A percentile compares a stretch with the other conserved stretches of the same genome.
These are phyloP conservation scores for Pimpla rufipes DNA, from an alignment of 2,888 invertebrate species.

Conservation along the genomic window DNA sequence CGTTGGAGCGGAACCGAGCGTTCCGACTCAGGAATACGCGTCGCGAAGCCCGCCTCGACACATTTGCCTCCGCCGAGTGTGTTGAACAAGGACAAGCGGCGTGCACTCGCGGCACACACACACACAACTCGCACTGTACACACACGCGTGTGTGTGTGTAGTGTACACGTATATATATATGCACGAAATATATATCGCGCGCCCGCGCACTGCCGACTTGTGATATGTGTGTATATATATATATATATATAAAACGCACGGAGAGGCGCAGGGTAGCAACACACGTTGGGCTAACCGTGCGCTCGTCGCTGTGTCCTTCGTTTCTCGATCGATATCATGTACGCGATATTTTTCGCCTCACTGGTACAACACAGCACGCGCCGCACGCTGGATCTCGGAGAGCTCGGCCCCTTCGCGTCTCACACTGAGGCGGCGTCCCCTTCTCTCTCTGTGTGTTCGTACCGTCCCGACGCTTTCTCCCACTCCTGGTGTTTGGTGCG, in stretches of 20 bases:
- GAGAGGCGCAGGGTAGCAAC: slow-evolving; percentile 16
- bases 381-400: slow-evolving; percentile 24
- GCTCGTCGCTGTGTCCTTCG: not conserved
- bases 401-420: slow-evolving; percentile 37
- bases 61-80: slow-evolving; percentile 42
- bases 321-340: slow-evolving; percentile 49
- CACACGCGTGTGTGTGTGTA: too few relatives aligned
- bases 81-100: slow-evolving; percentile 50
- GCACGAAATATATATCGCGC: slow-evolving; percentile 9
- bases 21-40: slow-evolving; percentile 40
- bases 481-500: slow-evolving; percentile 20
- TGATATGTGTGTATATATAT: not conserved
- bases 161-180: slow-evolving; percentile 1
- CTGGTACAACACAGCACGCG: slow-evolving; percentile 2
- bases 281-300: not conserved
- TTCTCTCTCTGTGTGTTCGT: slow-evolving; percentile 24
- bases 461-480: slow-evolving; percentile 31
- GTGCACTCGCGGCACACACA: not conserved
- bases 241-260: slow-evolving; percentile 10
- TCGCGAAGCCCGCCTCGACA: slow-evolving; percentile 45
- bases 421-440: slow-evolving; percentile 35
- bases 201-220: slow-evolving; percentile 37
- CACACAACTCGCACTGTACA: too few relatives aligned
- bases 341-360: not conserved
- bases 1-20: slow-evolving; percentile 53